Evolutionary conservation across 2,888 invertebrate species (phyloP), one percentile per base, ranked within the genome.

Genomic region (Anoplius nigerrimus): DNA sequence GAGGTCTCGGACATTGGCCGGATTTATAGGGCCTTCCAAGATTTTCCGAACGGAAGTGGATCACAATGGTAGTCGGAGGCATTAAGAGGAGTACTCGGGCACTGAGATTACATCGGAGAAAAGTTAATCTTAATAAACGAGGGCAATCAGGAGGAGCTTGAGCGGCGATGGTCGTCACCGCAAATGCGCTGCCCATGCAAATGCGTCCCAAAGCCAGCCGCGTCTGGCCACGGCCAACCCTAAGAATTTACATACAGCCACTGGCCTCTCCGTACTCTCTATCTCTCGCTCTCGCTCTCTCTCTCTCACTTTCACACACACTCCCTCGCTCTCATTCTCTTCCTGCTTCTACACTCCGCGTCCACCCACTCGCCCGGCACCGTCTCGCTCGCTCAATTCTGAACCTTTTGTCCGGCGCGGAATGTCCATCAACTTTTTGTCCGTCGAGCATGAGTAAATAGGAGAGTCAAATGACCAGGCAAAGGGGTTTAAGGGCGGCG

Each of bases 91-190:
- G 34, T 54, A 21, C 58, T 64, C 22, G 57, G 21, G 53, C 43
- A 63, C 74, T 72, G 82, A 86, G 85, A 85, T 86, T 86, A 83
- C 77, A 66, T 34, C 72, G 65, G 84, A 86, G 88, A 85, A 87
- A 88, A 88, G 88, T 88, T 88, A 88, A 88, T 88, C 88, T 88
- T 88, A 87, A 88, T 88, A 88, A 88, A 88, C 86, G 87, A 88
- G 87, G 87, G 87, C 82, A 88, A 88, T 88, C 88, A 70, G 67
- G 73, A 65, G 73, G 73, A 57, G 69, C 61, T 65, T 69, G 6
- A 71, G 65, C 69, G 69, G 62, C 71, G 72, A 73, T 72, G 61
- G 73, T 72, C 74, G 77, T 78, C 80, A 81, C 85, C 86, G 75
- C 86, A 87, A 88, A 88, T 86, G 87, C 82, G 82, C 69, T 82